A percentile compares a stretch with the other conserved stretches of the same genome.
These are phyloP conservation scores for Vidua macroura DNA, from an alignment of 2,113 vertebrate species.

Conservation along the genomic window DNA sequence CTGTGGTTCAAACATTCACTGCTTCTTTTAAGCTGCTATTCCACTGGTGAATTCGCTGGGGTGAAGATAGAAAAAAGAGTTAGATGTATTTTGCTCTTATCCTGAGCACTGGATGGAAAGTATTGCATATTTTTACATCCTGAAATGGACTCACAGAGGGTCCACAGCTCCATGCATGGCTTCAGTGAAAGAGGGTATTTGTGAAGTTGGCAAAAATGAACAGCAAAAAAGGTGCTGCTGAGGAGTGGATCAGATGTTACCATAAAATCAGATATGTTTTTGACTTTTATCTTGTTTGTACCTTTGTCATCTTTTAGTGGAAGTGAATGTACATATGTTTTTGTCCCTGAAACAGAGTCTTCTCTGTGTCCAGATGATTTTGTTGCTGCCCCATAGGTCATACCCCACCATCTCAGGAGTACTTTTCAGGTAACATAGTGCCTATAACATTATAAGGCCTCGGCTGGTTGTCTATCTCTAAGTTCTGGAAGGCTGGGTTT, in stretches of 20 bases:
- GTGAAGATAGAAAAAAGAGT: background rate
- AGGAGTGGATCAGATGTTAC: background rate
- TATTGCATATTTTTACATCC: rapidly evolving
- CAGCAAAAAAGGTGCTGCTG: background rate
- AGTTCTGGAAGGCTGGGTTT: background rate
- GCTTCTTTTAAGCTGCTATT: background rate
- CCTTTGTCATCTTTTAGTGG: background rate
- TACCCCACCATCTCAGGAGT: background rate
- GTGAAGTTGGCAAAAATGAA: background rate
- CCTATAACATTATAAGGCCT: background rate
- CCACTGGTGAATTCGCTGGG: background rate
- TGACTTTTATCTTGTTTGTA: background rate
- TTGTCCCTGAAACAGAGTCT: background rate
- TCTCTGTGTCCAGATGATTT: background rate
- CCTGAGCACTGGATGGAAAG: background rate
- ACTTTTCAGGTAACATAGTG: background rate
- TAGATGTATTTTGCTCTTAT: background rate
- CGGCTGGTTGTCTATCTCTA: background rate
- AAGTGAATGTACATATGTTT: background rate
- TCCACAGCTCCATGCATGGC: no score
- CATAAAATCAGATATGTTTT: background rate
- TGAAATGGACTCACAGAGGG: background rate
- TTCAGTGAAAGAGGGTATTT: background rate
- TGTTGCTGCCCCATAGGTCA: background rate
- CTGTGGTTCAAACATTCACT: background rate